Conservation (phyloP, 2,113 vertebrate genomes). For the Calyptommatus sinebrachiatus region DNA sequence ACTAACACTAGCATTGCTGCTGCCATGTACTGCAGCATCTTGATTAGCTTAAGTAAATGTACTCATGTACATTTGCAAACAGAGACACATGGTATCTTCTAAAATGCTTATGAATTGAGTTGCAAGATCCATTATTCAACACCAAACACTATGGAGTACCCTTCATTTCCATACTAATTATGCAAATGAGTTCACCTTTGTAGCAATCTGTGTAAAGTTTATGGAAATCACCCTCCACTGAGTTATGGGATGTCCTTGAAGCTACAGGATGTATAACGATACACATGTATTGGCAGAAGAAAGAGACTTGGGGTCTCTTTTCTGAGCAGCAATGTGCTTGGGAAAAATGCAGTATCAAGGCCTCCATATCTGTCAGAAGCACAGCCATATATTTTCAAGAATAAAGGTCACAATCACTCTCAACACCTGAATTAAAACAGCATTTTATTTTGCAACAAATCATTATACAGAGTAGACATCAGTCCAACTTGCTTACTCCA, state of each 20-base stretch:
- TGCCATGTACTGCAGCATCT: not conserved
- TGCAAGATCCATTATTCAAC: constrained; percentile 18
- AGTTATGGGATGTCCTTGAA: constrained; percentile 12
- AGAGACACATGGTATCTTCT: not conserved
- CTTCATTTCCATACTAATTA: constrained; percentile 17
- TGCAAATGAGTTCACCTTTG: constrained; percentile 16
- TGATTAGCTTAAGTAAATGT: constrained; percentile 18
- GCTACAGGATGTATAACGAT: not conserved
- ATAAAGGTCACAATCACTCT: not conserved
- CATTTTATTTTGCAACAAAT: not conserved
- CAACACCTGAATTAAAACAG: not conserved
- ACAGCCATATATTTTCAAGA: not conserved
- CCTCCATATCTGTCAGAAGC: not conserved
- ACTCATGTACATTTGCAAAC: not conserved
- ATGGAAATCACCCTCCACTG: not conserved
- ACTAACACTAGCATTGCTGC: not conserved
- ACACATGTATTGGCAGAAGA: not conserved
- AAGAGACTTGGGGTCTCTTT: not conserved
- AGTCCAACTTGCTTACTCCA: not conserved
- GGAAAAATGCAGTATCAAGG: not conserved
- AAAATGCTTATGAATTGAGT: not conserved
- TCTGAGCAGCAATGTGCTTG: not conserved
- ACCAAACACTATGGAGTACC: constrained; percentile 1
- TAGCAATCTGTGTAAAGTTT: constrained; percentile 20
- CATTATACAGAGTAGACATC: not conserved